Base-by-base conservation (phyloP, 2,888 invertebrate genomes). In the Shargacucullia verbasci region DNA sequence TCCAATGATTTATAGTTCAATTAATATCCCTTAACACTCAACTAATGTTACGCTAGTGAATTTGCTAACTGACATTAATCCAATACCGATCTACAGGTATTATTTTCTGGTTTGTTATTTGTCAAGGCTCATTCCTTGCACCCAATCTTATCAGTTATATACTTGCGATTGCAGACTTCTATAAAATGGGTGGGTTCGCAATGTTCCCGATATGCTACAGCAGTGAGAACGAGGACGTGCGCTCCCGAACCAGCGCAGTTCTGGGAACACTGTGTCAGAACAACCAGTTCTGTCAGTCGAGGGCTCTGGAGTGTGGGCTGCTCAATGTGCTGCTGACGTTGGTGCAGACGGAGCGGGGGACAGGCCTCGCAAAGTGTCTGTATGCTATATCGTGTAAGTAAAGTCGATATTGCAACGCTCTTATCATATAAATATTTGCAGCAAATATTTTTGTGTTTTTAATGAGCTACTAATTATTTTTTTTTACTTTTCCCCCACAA, bases 221-320 rank as follows among this genome's bases (percentile, higher is more conserved):
- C 62, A 95, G 96, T 25, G 87, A 92, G 5, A 95, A 96, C 71
- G 85, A 94, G 0, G 91, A 95, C 13, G 91, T 98, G 0, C 94
- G 97, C 33, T 94, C 95, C 59, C 88, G 92, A 35, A 95, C 96
- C 1, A 96, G 97, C 10, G 95, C 96, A 27, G 88, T 98, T 11
- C 90, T 98, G 2, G 98, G 97, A 0, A 97, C 96, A 76, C 85
- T 98, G 56, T 96, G 97, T 33, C 98, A 99, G 88, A 98, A 98
- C 89, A 98, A 98, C 89, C 95, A 96, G 0, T 96, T 95, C 82
- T 97, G 97, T 76, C 98, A 99, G 85, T 88, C 95, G 25, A 92
- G 94, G 38, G 95, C 96, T n/a, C 72, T 97, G 5, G 95, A 96
- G 60, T 92, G 94, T 43, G 95, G 95, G 0, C 88, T 97, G 8